phyloP scores from a whole-genome alignment of 2,797 vertebrate species.

The Ambastaia sidthimunki region DNA sequence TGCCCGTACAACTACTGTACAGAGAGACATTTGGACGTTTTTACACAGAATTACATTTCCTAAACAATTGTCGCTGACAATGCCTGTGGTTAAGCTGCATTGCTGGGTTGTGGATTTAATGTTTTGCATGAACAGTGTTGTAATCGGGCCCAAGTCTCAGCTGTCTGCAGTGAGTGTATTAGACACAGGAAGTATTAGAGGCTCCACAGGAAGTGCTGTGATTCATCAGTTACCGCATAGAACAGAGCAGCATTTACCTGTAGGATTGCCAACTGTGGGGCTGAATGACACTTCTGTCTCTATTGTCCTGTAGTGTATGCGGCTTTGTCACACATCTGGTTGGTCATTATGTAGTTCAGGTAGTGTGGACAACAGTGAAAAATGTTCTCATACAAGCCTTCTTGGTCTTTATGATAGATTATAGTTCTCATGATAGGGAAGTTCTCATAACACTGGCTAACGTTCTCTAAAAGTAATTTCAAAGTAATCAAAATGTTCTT shows the following conservation, averaged over 20 bases:
- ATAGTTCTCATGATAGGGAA: too few relatives aligned
- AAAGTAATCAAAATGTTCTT: too few relatives aligned
- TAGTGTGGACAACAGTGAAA: constrained; percentile 13
- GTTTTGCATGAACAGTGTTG: constrained; percentile 39
- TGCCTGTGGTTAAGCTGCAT: constrained; percentile 50
- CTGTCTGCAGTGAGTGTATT: constrained; percentile 15
- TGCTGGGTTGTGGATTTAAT: constrained; percentile 37
- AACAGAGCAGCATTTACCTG: background rate
- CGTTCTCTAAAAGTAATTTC: too few relatives aligned
- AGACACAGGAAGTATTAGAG: constrained; percentile 6
- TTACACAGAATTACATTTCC: constrained; percentile 61
- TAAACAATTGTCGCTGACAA: constrained; percentile 55
- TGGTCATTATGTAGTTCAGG: background rate
- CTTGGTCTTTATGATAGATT: background rate
- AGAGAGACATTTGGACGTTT: constrained; percentile 64
- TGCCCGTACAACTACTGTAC: constrained; percentile 78
- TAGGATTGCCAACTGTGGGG: background rate
- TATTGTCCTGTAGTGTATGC: background rate
- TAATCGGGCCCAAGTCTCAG: constrained; percentile 26
- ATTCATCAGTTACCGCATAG: constrained; percentile 17
- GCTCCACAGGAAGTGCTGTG: background rate
- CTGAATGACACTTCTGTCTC: constrained; percentile 14
- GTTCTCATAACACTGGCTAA: too few relatives aligned
- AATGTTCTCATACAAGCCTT: constrained; percentile 20
- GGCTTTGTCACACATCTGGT: constrained; percentile 1